Base-by-base conservation (phyloP, 2,797 vertebrate genomes). In the Octomys mimax region DNA sequence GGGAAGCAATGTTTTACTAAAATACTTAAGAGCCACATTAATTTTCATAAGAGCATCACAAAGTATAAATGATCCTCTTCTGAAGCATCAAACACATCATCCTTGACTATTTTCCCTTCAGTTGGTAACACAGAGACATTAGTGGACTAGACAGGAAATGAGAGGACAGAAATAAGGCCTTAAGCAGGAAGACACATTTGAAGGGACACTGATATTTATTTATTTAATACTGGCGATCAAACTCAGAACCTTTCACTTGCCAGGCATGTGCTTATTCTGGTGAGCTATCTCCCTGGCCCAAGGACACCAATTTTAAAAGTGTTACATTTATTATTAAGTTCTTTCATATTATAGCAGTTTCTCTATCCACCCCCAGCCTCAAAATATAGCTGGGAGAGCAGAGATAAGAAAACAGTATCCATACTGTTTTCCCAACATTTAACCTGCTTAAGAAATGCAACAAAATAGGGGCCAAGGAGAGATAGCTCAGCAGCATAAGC, bases 31-130 rank as follows among this genome's bases (percentile, higher is more conserved):
- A 84, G 28, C 28, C 54, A 12, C 8, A 4, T 28, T 33, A 80
- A 81, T 94, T 95, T 85, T 82, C 68, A 88, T 28, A 82, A 42
- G 6, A 24, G 12, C 12, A 57, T 68, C 39, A 70, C 49, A 42
- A 66, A 46, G 18, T 61, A 77, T 92, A 87, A 95, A 85, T 2
- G 6, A 42, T 6, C 36, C 21, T 85, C 71, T 94, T 91, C 31
- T 31, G 85, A 96, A 91, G 31, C 46, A 85, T 66, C 92, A 54
- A 90, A 81, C 14, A 61, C 13, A 61, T 94, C 61, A 79, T 42
- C 59, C 57, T 62, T 26, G 52, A 73, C 89, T 64, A 49, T 39
- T 31, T 94, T 91, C 52, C 70, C 54, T 21, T 92, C 57, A 52
- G 24, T 1, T 42, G 57, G 33, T 62, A 89, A 61, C 52, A 64